Evolutionary conservation across 2,797 vertebrate genomes (phyloP).

Genomic region (Eulemur coronatus): DNA sequence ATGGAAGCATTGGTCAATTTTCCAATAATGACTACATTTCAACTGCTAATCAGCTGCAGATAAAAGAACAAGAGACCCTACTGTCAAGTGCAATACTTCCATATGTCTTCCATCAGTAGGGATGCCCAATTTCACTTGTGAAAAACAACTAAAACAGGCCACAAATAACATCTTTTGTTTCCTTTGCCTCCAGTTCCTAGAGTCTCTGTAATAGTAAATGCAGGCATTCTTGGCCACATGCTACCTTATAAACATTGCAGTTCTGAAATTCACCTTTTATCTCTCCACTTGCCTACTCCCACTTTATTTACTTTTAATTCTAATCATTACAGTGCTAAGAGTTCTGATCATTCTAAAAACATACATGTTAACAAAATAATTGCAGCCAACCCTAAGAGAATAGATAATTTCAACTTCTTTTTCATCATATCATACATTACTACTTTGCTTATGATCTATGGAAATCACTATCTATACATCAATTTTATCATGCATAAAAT

Average conservation of each 20-base stretch:
- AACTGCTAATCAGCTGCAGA: neutral
- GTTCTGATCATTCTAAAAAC: conserved; percentile 3
- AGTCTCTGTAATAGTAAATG: neutral
- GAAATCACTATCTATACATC: neutral
- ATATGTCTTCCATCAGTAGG: neutral
- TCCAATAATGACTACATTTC: neutral
- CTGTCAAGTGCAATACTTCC: neutral
- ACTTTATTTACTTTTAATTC: neutral
- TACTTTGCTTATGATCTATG: neutral
- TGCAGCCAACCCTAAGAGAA: neutral
- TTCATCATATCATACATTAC: neutral
- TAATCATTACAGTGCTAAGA: neutral
- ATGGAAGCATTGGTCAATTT: neutral
- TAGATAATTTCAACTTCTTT: neutral
- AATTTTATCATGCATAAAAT: neutral
- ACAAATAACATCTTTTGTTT: neutral
- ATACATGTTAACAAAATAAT: neutral
- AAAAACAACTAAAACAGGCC: neutral
- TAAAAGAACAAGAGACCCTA: neutral
- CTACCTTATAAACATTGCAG: neutral
- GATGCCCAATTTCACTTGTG: neutral
- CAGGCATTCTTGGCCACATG: neutral
- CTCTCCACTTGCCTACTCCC: neutral
- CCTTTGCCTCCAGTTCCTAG: neutral
- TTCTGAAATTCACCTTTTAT: neutral